Evolutionary conservation across 2,888 invertebrate genomes (phyloP), one percentile per base, ranked within the genome.

Genomic region (Cyrtodaria siliqua): DNA sequence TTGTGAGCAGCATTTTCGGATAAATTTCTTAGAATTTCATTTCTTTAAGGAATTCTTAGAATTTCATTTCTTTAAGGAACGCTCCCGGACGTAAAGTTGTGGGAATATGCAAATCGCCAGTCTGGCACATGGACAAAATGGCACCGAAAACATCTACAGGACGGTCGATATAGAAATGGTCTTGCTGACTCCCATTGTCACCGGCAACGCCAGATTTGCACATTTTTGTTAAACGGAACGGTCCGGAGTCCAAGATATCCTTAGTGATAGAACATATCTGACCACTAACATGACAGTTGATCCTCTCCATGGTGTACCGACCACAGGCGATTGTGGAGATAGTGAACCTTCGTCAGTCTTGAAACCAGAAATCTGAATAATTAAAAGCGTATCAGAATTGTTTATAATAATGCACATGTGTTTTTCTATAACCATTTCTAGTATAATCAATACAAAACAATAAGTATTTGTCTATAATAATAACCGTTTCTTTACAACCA

Each of bases 41-140:
- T n/a, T 67, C 56, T 23, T 49, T 55, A 26, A 69, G 47, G 18
- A 82, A 67, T 20, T 75, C 69, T 78, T 78, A 82, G 44, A 62
- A 82, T 42, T 78, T 63, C 59, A 82, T 29, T 63, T 82, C 81
- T 9, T 66, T 68, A 18, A 75, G 42, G 42, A 82, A 82, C 38
- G 78, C 81, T 16, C 68, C 61, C 12, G 81, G 81, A 61, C 81
- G 78, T 52, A 67, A 67, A 29, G 66, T 66, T 38, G 66, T 50
- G 0, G 81, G 78, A 56, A 82, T 82, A 50, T 82, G 81, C 29
- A 82, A 49, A 50, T 78, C 69, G 27, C 81, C 81, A 1, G 81
- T 82, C 40, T 63, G 59, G 27, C 78, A 82, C 29, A 71, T 67
- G 0, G 64, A 40, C 47, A 78, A 52, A 47, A 82, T 69, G 29